Base-by-base conservation (phyloP, 2,797 vertebrate species). In the Sebastes jordani region DNA sequence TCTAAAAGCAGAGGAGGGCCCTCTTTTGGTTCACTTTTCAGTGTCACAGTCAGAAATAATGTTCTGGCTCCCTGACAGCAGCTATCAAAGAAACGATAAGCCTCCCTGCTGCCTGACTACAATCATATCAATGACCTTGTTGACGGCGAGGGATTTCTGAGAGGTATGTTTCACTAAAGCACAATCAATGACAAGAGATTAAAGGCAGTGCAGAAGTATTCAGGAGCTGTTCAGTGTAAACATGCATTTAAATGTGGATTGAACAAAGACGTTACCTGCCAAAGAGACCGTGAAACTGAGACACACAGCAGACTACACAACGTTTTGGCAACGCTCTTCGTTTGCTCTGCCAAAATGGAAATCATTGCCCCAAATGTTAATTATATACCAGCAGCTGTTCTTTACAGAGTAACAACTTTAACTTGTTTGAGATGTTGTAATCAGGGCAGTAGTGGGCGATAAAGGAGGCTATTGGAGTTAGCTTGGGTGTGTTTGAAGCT, bases 51-150 rank as follows among this genome's bases (percentile, higher is more conserved):
- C 25, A 38, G 49, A 82, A 81, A 79, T 75, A 63, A 11, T 11
- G 36, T 42, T 16, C 63, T 74, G 69, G 80, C 65, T 81, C 60
- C 56, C 36, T 79, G 74, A 75, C 88, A 84, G 73, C 66, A 29
- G 71, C 70, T 81, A 88, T 91, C 88, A 89, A 81, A 86, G 67
- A 65, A 27, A 38, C 3, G 78, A 91, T 87, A 89, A 90, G 88
- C 55, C 61, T 74, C 18, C 49, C 55, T 62, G 54, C 81, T 81
- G 80, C 56, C 78, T 7, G 77, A 29, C 59, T 46, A 49, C 76
- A 84, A 82, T 89, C 86, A 76, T 88, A 91, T 91, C 86, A 85
- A 74, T 78, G 90, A 91, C 92, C 90, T 93, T 89, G 92, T 82
- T 87, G 70, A 76, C 56, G 72, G 67, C 20, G 2, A 59, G 38